Conservation (phyloP, 2,797 vertebrate species). For the Botia kubotai region DNA sequence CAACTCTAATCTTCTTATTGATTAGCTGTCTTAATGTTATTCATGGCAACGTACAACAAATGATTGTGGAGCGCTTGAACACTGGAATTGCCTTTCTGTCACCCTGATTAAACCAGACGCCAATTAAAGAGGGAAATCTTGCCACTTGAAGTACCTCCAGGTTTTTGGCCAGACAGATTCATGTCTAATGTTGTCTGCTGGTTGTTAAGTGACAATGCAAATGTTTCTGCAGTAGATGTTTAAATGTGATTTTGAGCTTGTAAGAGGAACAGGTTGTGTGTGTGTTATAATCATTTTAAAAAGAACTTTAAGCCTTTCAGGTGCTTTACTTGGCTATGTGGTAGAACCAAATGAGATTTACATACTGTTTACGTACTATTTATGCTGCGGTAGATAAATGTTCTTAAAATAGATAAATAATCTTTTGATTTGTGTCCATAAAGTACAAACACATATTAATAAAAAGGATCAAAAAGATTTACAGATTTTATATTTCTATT, state of each 20-base stretch:
- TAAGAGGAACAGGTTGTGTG: background rate
- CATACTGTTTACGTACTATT: no score
- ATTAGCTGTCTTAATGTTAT: slow-evolving; percentile 58
- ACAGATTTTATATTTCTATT: no score
- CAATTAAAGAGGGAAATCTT: slow-evolving; percentile 33
- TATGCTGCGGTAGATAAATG: no score
- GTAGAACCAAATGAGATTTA: no score
- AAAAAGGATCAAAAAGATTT: no score
- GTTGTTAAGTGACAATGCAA: background rate
- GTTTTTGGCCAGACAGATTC: slow-evolving; percentile 5
- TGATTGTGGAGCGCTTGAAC: slow-evolving; percentile 34
- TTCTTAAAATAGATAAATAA: no score
- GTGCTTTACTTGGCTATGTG: background rate
- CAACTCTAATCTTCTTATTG: slow-evolving; percentile 47
- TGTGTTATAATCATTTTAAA: background rate
- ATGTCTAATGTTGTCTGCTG: background rate
- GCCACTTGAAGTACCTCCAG: background rate
- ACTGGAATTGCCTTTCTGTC: slow-evolving; percentile 52
- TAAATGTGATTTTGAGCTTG: background rate
- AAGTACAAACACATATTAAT: no score
- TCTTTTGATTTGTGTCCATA: no score
- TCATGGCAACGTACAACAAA: slow-evolving; percentile 57
- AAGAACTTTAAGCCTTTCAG: background rate
- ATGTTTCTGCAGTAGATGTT: background rate
- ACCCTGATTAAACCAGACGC: slow-evolving; percentile 45